A percentile compares a stretch with the other conserved stretches of the same genome.
These are phyloP conservation scores for Ceyx margarethae DNA, from an alignment of 2,113 vertebrate species.

Conservation along the genomic window DNA sequence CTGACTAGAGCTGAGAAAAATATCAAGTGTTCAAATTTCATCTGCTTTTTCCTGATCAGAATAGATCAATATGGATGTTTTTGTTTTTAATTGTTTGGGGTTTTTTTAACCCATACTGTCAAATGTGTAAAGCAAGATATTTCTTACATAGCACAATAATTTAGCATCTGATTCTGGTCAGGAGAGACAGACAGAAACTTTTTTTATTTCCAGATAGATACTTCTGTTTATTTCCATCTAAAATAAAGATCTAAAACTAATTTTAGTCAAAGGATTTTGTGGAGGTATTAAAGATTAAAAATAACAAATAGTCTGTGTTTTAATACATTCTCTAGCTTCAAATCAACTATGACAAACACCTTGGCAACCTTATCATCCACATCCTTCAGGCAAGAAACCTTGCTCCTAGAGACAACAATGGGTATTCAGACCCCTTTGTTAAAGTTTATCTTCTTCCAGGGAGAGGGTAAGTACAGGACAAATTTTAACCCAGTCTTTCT, in stretches of 20 bases:
- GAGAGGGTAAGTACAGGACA: conserved; percentile 86
- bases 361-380: conserved; percentile 96
- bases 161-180: neutral
- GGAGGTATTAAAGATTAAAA: neutral
- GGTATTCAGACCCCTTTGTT: conserved; percentile 97
- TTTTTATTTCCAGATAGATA: too few species aligned
- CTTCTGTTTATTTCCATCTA: neutral
- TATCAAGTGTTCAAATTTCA: neutral
- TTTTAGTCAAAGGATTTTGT: neutral
- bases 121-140: neutral
- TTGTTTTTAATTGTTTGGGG: neutral
- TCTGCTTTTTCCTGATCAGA: neutral
- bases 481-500: neutral
- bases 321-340: conserved; percentile 85
- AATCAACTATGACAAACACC: conserved; percentile 95
- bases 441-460: conserved; percentile 98
- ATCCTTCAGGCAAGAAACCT: conserved; percentile 97
- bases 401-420: conserved; percentile 90
- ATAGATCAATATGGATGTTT: neutral
- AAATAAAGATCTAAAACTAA: neutral
- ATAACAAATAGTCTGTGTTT: conserved; percentile 11
- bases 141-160: neutral
- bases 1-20: neutral
- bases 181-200: neutral
- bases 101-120: neutral